These are phyloP conservation scores for Salarias fasciatus DNA, from an alignment of 2,797 vertebrate species.

Conservation along the genomic window DNA sequence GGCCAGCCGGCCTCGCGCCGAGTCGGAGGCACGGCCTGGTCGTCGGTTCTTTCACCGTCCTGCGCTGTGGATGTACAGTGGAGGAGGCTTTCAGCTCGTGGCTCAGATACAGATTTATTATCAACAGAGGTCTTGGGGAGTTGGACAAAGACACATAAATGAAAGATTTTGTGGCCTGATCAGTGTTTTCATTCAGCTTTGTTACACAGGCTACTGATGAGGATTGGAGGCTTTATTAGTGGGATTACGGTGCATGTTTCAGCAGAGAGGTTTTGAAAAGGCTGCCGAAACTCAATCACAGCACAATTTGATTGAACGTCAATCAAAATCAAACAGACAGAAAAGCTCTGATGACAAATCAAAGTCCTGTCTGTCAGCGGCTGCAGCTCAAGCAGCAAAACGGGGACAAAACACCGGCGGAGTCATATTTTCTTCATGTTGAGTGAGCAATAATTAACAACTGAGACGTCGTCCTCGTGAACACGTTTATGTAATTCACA, in stretches of 20 bases:
- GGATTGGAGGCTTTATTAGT: too few relatives aligned
- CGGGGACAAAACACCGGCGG: too few relatives aligned
- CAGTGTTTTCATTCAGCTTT: constrained; percentile 13
- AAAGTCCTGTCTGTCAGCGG: background rate
- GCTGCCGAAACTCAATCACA: background rate
- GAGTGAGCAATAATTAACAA: too few relatives aligned
- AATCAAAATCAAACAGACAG: background rate
- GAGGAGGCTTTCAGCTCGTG: constrained; percentile 33
- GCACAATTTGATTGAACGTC: constrained; percentile 1
- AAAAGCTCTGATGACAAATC: background rate
- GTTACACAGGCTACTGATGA: background rate
- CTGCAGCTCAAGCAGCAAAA: too few relatives aligned
- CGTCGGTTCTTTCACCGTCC: constrained; percentile 30
- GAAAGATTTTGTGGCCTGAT: constrained; percentile 32
- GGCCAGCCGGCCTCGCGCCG: constrained; percentile 51
- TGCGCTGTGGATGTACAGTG: constrained; percentile 39
- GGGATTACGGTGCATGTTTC: too few relatives aligned
- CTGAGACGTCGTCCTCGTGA: too few relatives aligned
- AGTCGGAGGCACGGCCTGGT: constrained; percentile 56
- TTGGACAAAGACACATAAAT: constrained; percentile 24
- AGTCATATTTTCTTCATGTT: too few relatives aligned
- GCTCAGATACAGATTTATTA: constrained; percentile 12
- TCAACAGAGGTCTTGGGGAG: constrained; percentile 18
- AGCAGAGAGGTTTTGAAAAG: too few relatives aligned
- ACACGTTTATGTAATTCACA: too few relatives aligned